Conservation (phyloP, 2,888 invertebrate species). For the Gerris lacustris region DNA sequence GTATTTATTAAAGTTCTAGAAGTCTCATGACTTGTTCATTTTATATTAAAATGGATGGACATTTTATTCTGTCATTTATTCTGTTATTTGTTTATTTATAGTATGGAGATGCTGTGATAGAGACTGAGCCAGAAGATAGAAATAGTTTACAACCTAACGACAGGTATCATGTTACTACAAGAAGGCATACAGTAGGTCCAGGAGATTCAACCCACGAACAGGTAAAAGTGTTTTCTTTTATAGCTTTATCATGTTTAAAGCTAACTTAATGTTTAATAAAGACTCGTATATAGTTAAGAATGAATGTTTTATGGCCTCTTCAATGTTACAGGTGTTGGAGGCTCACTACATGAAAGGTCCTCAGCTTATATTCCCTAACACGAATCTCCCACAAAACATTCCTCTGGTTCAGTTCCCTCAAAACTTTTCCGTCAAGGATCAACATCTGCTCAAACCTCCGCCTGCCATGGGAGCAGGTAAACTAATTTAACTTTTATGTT, state of each 20-base stretch:
- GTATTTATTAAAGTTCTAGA: too few relatives aligned
- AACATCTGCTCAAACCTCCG: slow-evolving; percentile 86
- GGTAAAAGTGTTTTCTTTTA: slow-evolving; percentile 37
- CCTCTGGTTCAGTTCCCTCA: slow-evolving; percentile 70
- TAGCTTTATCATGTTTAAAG: too few relatives aligned
- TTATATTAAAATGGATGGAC: too few relatives aligned
- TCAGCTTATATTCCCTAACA: slow-evolving; percentile 54
- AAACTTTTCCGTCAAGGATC: slow-evolving; percentile 81
- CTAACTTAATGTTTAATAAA: background rate
- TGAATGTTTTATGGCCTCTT: too few relatives aligned
- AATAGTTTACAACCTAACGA: slow-evolving; percentile 25
- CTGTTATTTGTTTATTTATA: slow-evolving; percentile 28
- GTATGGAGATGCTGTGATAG: slow-evolving; percentile 44
- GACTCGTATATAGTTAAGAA: too few relatives aligned
- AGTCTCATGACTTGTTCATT: too few relatives aligned
- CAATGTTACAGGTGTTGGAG: slow-evolving; percentile 37
- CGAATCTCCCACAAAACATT: slow-evolving; percentile 72
- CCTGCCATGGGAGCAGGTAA: slow-evolving; percentile 71
- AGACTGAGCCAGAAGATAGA: slow-evolving; percentile 35
- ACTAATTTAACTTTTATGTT: slow-evolving; percentile 29
- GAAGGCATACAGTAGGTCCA: slow-evolving; percentile 86
- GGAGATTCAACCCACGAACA: slow-evolving; percentile 79
- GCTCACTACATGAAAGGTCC: slow-evolving; percentile 42
- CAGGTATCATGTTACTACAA: slow-evolving; percentile 43
- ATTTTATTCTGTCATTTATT: too few relatives aligned